Conservation (phyloP, 2,113 vertebrate genomes). For the Hippocampus mohnikei region DNA sequence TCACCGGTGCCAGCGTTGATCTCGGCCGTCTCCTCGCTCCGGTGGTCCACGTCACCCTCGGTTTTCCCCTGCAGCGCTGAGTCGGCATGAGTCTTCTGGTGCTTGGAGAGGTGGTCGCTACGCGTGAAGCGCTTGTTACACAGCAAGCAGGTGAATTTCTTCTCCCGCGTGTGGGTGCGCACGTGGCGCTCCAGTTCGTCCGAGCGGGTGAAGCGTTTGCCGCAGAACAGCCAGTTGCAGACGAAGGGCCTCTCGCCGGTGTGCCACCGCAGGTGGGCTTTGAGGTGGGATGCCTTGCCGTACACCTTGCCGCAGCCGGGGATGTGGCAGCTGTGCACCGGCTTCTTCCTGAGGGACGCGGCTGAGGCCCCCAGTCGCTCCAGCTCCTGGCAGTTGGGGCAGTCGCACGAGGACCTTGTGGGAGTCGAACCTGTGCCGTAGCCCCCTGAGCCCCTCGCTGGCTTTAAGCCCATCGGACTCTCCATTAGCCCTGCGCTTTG, state of each 20-base stretch:
- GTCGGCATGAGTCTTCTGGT: slow-evolving; percentile 87
- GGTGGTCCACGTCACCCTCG: slow-evolving; percentile 68
- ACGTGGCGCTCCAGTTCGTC: slow-evolving; percentile 92
- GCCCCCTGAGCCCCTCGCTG: slow-evolving; percentile 70
- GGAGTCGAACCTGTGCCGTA: slow-evolving; percentile 70
- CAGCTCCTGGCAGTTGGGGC: slow-evolving; percentile 89
- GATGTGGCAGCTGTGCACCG: slow-evolving; percentile 91
- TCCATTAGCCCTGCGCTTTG: slow-evolving; percentile 75
- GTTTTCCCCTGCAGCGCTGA: slow-evolving; percentile 74
- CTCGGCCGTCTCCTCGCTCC: slow-evolving; percentile 64
- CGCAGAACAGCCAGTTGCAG: slow-evolving; percentile 94
- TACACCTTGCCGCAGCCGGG: slow-evolving; percentile 92
- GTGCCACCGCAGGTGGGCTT: slow-evolving; percentile 91
- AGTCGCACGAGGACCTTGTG: slow-evolving; percentile 85
- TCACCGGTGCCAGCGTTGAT: slow-evolving; percentile 62
- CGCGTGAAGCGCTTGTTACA: slow-evolving; percentile 91
- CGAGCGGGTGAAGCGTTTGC: slow-evolving; percentile 88
- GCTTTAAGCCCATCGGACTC: slow-evolving; percentile 78
- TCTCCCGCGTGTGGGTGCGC: slow-evolving; percentile 89
- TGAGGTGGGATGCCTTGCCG: slow-evolving; percentile 89
- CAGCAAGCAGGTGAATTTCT: slow-evolving; percentile 88
- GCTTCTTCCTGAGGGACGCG: slow-evolving; percentile 83
- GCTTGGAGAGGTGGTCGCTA: slow-evolving; percentile 90
- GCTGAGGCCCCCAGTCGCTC: slow-evolving; percentile 84
- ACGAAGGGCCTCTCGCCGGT: slow-evolving; percentile 89